Base-by-base conservation (phyloP, 2,888 invertebrate species). In the Zhuqinia jingwanae region DNA sequence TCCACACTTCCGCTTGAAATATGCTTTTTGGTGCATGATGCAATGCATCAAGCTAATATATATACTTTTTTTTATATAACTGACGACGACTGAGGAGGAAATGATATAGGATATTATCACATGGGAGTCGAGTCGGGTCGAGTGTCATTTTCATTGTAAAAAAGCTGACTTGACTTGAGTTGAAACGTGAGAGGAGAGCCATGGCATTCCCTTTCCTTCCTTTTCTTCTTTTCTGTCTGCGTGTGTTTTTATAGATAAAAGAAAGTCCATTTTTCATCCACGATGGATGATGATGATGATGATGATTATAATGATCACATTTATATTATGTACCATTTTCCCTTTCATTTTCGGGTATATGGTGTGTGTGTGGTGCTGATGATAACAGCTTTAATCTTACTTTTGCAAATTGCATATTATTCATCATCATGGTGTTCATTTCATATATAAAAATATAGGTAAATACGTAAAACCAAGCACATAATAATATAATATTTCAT, bases 41-140 rank as follows among this genome's bases (percentile, higher is more conserved):
- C 5, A 6, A 36, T 8, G 36, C 36, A 36, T 36, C 36, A 3
- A 36, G 3, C 8, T 36, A 8, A 36, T 36, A 36, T 36, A n/a
- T n/a, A n/a, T n/a, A n/a, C n/a, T n/a, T n/a, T n/a, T n/a, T n/a
- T n/a, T n/a, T n/a, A n/a, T n/a, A n/a, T n/a, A n/a, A n/a, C n/a
- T n/a, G n/a, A n/a, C n/a, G n/a, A n/a, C n/a, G n/a, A n/a, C n/a
- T n/a, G n/a, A n/a, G 58, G 25, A 60, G 27, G 27, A 60, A 27
- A 60, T 60, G 60, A 60, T 25, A 60, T 27, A 22, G 56, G 56
- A 27, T 60, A 22, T 36, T n/a, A n/a, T n/a, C n/a, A n/a, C 36
- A 36, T 36, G 36, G 36, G 36, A 6, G 36, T 36, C 36, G 36
- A 36, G 5, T 36, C 27, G 27, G 47, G 47, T 47, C 47, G 47